Evolutionary conservation across 2,888 invertebrate genomes (phyloP).

Genomic region (Tiliacea citrago): DNA sequence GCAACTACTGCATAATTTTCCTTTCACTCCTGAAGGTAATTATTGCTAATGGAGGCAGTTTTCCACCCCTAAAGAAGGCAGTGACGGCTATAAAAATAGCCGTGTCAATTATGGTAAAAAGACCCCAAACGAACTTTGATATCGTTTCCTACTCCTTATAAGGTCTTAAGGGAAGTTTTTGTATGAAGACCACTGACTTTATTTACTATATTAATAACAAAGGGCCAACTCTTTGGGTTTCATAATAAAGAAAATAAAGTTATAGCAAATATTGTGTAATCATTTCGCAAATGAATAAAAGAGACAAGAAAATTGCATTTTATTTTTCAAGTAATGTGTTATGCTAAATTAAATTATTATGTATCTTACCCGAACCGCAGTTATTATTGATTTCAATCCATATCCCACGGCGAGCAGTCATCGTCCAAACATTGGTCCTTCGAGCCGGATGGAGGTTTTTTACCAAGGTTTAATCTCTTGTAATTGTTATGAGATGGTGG

Average conservation of each 20-base stretch:
- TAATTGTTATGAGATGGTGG: too few relatives aligned
- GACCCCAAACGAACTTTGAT: conserved; percentile 48
- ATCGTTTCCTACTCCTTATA: conserved; percentile 31
- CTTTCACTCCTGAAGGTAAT: conserved; percentile 48
- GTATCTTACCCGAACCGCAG: too few relatives aligned
- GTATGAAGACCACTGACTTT: conserved; percentile 9
- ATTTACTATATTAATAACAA: conserved; percentile 1
- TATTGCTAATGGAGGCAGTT: conserved; percentile 45
- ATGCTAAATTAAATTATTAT: too few relatives aligned
- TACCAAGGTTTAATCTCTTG: too few relatives aligned
- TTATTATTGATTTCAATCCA: too few relatives aligned
- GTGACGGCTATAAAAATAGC: conserved; percentile 49
- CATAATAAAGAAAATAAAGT: neutral
- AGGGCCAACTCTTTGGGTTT: neutral
- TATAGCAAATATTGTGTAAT: conserved; percentile 12
- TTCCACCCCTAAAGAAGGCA: conserved; percentile 33
- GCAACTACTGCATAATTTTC: conserved; percentile 29
- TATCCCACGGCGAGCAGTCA: too few relatives aligned
- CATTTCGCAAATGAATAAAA: neutral
- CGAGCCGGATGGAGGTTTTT: too few relatives aligned
- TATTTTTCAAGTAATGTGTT: too few relatives aligned
- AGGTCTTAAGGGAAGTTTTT: conserved; percentile 18
- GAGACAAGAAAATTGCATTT: neutral
- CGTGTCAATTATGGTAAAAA: conserved; percentile 57
- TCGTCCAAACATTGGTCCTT: too few relatives aligned